These are phyloP conservation scores for Apostichopus parvimensis DNA, from an alignment of 35 echinoderm and acorn worm species.

Conservation along the genomic window DNA sequence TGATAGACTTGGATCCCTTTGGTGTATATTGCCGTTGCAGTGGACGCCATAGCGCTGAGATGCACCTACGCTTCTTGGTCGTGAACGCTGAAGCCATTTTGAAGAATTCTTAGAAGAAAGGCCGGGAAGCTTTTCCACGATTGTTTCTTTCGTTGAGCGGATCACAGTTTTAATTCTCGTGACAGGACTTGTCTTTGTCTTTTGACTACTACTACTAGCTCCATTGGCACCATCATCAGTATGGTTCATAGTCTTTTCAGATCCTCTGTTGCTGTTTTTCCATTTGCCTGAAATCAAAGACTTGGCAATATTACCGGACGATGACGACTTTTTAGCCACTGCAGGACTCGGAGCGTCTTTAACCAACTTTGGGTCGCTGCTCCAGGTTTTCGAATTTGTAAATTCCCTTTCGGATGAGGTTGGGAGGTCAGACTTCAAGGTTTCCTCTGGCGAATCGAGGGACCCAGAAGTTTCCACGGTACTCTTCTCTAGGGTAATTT, in stretches of 20 bases:
- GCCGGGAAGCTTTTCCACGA: constrained; percentile 39
- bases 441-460: not conserved
- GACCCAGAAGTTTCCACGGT: constrained; percentile 45
- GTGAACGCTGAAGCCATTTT: not conserved
- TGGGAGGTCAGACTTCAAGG: constrained; percentile 33
- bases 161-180: constrained; percentile 42
- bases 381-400: constrained; percentile 20
- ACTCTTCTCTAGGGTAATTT: constrained; percentile 59
- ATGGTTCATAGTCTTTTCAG: constrained; percentile 30
- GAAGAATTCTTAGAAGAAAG: constrained; percentile 18
- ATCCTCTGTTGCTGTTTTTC: not conserved
- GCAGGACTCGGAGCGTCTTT: not conserved
- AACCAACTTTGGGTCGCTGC: constrained; percentile 52
- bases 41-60: constrained; percentile 32
- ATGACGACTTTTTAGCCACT: constrained; percentile 30
- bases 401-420: constrained; percentile 26
- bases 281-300: not conserved
- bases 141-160: constrained; percentile 47
- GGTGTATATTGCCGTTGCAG: constrained; percentile 9
- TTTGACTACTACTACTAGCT: constrained; percentile 30
- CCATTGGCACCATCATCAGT: constrained; percentile 14
- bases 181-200: constrained; percentile 42
- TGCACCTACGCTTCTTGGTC: constrained; percentile 52
- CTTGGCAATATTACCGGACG: constrained; percentile 40
- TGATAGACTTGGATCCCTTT: constrained; percentile 35